Base-by-base conservation (phyloP, 2,888 invertebrate genomes). In the Apoda limacodes region DNA sequence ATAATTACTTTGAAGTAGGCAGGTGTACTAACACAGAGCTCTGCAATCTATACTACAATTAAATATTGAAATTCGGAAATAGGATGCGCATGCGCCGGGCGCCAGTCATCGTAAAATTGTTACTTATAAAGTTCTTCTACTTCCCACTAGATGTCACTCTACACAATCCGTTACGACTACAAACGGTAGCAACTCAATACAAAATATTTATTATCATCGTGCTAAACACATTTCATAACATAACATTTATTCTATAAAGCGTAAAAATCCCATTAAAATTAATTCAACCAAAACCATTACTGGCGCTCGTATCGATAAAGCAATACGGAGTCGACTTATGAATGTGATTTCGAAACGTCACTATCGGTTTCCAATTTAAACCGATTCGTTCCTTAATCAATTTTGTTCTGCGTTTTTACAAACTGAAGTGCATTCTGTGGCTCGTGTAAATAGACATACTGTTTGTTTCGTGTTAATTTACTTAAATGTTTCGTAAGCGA, bases 351-450 rank as follows among this genome's bases (percentile, higher is more conserved):
- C 76, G 71, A 72, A 80, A 76, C 72, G 66, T 74, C 76, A 76
- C 76, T 76, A 78, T 78, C 78, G 76, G 63, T 75, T 78, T 80
- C 71, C 78, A 80, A 81, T 80, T 78, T 78, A 76, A 74, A 69
- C 62, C 80, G 68, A 81, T 81, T 81, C 80, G 80, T 80, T 81
- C 76, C 76, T 75, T 75, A 76, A 75, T 75, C 76, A 74, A 74
- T 78, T 74, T 71, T 69, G 67, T 75, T 70, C 57, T 65, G 67
- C 61, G 59, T 74, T 74, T 70, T 72, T 68, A 53, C 55, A 55
- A 68, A 65, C 57, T 59, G 57, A 60, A 65, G 64, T 59, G 63
- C 62, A 63, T 67, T 58, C 55, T 59, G 56, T 58, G 54, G 54
- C 59, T 61, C 56, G 61, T 66, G 62, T 61, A 67, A 62, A 60